phyloP scores from a whole-genome alignment of 2,888 invertebrate species.

The Calameuta filiformis region DNA sequence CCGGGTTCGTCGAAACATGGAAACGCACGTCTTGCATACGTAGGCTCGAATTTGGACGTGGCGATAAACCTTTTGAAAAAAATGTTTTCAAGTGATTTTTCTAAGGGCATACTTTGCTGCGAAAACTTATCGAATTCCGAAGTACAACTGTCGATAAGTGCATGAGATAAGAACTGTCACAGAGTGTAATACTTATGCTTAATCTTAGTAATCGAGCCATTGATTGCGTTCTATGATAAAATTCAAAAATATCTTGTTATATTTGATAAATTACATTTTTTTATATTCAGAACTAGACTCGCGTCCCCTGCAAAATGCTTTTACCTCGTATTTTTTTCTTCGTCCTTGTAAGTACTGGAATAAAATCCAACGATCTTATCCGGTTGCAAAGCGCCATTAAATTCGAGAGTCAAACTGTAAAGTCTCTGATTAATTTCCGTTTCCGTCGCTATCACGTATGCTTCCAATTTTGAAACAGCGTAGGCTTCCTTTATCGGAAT shows the following conservation, averaged over 20 bases:
- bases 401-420: constrained; percentile 67
- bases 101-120: neutral
- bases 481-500: constrained; percentile 44
- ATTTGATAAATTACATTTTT: neutral
- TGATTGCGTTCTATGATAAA: neutral
- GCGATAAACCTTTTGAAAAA: constrained; percentile 75
- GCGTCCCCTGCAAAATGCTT: neutral
- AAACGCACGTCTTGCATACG: constrained; percentile 91
- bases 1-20: constrained; percentile 96
- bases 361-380: constrained; percentile 74
- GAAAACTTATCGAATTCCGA: neutral
- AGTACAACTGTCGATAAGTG: neutral
- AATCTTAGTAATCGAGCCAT: neutral
- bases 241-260: neutral
- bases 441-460: constrained; percentile 48
- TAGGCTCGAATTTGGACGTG: constrained; percentile 94
- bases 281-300: neutral
- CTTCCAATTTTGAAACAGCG: constrained; percentile 46
- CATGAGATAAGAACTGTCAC: neutral
- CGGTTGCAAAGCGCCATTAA: constrained; percentile 68
- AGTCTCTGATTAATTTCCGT: constrained; percentile 51
- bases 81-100: neutral
- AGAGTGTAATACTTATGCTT: neutral
- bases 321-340: constrained; percentile 55
- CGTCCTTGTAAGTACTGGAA: constrained; percentile 69